Evolutionary conservation across 2,797 vertebrate species (phyloP).

Genomic region (Distichodus sexfasciatus): DNA sequence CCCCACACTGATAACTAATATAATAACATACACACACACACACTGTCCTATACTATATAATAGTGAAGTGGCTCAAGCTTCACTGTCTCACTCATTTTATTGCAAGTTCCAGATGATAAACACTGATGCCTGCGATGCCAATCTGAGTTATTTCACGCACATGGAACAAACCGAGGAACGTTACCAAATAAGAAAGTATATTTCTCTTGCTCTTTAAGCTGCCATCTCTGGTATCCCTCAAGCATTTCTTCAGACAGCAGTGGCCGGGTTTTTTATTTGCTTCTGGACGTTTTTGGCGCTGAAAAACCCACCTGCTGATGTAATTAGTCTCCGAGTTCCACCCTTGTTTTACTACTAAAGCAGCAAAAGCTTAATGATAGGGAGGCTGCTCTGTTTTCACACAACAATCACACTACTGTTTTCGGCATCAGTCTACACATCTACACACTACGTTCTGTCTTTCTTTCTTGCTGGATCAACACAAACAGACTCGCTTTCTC

Average conservation of each 20-base stretch:
- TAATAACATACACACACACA: too few relatives aligned
- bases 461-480: neutral
- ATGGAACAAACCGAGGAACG: neutral
- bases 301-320: conserved; percentile 49
- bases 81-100: too few relatives aligned
- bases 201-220: neutral
- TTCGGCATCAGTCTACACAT: conserved; percentile 41
- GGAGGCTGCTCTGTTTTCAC: conserved; percentile 56
- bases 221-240: neutral
- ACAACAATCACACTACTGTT: conserved; percentile 58
- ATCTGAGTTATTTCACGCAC: neutral
- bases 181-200: neutral
- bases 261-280: conserved; percentile 39
- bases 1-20: conserved; percentile 45
- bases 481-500: too few relatives aligned
- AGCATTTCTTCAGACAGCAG: conserved; percentile 13
- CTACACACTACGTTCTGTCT: conserved; percentile 5
- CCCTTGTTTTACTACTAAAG: conserved; percentile 58
- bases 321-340: conserved; percentile 56
- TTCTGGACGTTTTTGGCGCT: conserved; percentile 23
- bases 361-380: conserved; percentile 63
- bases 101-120: neutral
- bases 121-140: neutral
- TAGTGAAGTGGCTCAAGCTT: too few relatives aligned
- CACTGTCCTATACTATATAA: too few relatives aligned